Conservation (phyloP, 30 jellyfish, hydroid and myxozoan species). For the Clytia hemisphaerica region DNA sequence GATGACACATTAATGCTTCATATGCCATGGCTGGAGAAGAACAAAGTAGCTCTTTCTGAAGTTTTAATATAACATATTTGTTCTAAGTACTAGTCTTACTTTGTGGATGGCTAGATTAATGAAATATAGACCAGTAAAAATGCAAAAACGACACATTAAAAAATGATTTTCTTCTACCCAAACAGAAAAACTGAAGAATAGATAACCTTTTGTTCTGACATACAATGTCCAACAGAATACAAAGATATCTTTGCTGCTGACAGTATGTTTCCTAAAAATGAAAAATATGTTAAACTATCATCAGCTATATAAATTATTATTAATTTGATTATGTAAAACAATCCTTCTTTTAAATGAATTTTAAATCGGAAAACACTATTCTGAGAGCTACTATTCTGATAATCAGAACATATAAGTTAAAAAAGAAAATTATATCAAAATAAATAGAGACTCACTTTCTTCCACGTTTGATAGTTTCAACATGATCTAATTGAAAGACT, state of each 20-base stretch:
- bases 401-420: neutral
- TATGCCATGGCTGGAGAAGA: too few relatives aligned
- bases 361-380: too few relatives aligned
- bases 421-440: neutral
- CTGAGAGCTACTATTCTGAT: neutral
- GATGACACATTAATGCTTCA: too few relatives aligned
- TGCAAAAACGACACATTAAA: too few relatives aligned
- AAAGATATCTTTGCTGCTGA: slow-evolving; percentile 48
- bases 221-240: slow-evolving; percentile 84
- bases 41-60: too few relatives aligned
- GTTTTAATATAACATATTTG: too few relatives aligned
- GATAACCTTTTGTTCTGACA: slow-evolving; percentile 91
- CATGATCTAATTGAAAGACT: slow-evolving; percentile 33
- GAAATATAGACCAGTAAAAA: too few relatives aligned
- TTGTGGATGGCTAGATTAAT: too few relatives aligned
- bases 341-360: too few relatives aligned
- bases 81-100: too few relatives aligned
- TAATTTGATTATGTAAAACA: neutral
- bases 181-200: too few relatives aligned
- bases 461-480: slow-evolving; percentile 13
- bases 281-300: neutral
- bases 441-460: slow-evolving; percentile 14
- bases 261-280: slow-evolving; percentile 34
- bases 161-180: too few relatives aligned
- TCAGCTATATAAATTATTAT: neutral